Evolutionary conservation across 2,113 vertebrate genomes (phyloP).

Genomic region (Nanorana parkeri): DNA sequence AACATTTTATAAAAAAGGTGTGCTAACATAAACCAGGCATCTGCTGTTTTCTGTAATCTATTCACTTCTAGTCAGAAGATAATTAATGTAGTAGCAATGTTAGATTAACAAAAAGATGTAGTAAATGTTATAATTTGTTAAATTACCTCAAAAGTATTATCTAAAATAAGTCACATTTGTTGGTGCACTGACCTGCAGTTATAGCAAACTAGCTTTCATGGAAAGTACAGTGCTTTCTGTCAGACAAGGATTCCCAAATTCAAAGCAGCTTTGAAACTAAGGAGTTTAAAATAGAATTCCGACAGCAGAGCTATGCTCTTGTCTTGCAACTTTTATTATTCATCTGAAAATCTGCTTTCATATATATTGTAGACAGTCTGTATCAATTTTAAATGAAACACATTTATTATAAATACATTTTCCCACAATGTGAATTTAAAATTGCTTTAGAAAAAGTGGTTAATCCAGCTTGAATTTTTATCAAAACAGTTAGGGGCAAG

Average conservation of each 20-base stretch:
- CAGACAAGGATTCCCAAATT: not conserved
- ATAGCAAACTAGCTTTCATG: not conserved
- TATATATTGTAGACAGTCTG: conserved; percentile 46
- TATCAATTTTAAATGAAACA: conserved; percentile 50
- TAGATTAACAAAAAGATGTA: not conserved
- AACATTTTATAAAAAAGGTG: too few species aligned
- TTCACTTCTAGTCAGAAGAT: conserved; percentile 1
- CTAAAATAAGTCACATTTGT: conserved; percentile 8
- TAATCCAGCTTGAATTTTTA: conserved; percentile 42
- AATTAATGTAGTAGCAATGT: not conserved
- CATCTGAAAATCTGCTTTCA: conserved; percentile 49
- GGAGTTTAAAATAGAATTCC: conserved; percentile 1
- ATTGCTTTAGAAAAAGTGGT: conserved; percentile 48
- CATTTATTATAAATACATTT: conserved; percentile 54
- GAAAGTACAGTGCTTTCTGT: not conserved
- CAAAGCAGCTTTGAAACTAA: conserved; percentile 23
- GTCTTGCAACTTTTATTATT: conserved; percentile 34
- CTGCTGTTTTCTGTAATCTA: too few species aligned
- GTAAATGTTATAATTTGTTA: conserved; percentile 5
- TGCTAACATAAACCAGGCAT: too few species aligned
- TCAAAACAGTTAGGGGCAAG: conserved; percentile 23
- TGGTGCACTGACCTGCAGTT: not conserved
- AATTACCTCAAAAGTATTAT: conserved; percentile 1
- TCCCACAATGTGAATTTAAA: conserved; percentile 42
- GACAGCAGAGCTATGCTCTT: not conserved